Evolutionary conservation across 1,140 invertebrate species (phyloP).

Genomic region (Calliopsis andreniformis): DNA sequence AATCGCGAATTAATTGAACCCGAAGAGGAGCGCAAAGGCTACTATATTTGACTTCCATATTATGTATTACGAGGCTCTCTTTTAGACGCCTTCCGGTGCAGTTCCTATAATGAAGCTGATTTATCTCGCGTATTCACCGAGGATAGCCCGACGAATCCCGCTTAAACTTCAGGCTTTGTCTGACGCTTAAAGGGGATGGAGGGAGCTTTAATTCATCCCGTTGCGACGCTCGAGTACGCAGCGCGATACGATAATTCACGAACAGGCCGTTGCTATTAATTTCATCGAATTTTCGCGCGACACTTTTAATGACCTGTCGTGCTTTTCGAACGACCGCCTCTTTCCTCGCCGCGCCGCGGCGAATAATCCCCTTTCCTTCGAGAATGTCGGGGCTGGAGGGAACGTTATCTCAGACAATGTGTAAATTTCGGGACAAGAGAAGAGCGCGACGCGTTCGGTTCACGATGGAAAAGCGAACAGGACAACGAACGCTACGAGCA

Average conservation of each 20-base stretch:
- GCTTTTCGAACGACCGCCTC: background rate
- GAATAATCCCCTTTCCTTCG: background rate
- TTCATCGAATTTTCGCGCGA: constrained; percentile 12
- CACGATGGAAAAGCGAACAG: constrained; percentile 17
- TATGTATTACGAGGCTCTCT: constrained; percentile 64
- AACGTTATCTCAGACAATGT: background rate
- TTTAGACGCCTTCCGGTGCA: constrained; percentile 51
- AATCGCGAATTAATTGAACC: constrained; percentile 62
- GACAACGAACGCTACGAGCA: constrained; percentile 30
- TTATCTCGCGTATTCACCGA: constrained; percentile 66
- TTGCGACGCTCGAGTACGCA: constrained; percentile 32
- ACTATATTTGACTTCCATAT: constrained; percentile 58
- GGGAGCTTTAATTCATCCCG: constrained; percentile 55
- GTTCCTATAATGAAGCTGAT: constrained; percentile 69
- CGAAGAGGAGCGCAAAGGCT: constrained; percentile 32
- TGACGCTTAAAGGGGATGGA: constrained; percentile 61
- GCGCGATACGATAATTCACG: constrained; percentile 56
- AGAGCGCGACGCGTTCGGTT: background rate
- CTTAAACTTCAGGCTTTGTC: constrained; percentile 66
- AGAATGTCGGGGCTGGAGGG: background rate
- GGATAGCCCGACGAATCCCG: constrained; percentile 57
- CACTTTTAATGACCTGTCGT: background rate
- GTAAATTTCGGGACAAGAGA: background rate
- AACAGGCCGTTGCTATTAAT: constrained; percentile 40
- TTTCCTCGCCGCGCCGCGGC: too few species aligned